Base-by-base conservation (phyloP, 2,113 vertebrate species). In the Semicossyphus pulcher region DNA sequence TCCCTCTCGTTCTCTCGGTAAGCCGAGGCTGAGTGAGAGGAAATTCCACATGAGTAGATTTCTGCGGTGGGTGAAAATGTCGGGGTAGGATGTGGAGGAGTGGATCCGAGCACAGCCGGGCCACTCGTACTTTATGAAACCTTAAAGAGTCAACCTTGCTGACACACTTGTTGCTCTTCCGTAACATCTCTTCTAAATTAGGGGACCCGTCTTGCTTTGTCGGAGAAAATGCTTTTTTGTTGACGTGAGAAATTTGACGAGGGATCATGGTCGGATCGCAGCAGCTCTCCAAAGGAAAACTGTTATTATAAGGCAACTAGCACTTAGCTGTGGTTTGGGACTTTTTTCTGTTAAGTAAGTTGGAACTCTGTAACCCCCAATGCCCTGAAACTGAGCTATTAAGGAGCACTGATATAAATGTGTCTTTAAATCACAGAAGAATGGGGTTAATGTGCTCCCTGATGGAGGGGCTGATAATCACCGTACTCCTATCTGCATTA, bases 1-100 rank as follows among this genome's bases (percentile, higher is more conserved):
- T 70, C 29, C 65, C 37, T 52, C 36, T 60, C 29, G 39, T 36
- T 54, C 44, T 63, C 57, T 63, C 36, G 60, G 47, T 63, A n/a
- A 53, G 72, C 60, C 69, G 76, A 64, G 67, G 69, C 83, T 74
- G 76, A 72, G 63, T 48, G 62, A 90, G 84, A 92, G 89, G 88
- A 91, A 90, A 92, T 91, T 91, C 88, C 90, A 85, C 78, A 60
- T 71, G 73, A 83, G 83, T 73, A 63, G 63, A 87, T 81, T 90
- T 86, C 79, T 89, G 83, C 74, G 83, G 89, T 88, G 82, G 81
- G 72, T 80, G 66, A 78, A 86, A 91, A 86, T 88, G 83, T 78
- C 1, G 42, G 57, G 65, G 67, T 59, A 83, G 70, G 84, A 72
- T 75, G 60, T 29, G 59, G 65, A 84, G 75, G 61, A 89, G 72